Base-by-base conservation (phyloP, 2,888 invertebrate genomes). In the Cantharis rufa region DNA sequence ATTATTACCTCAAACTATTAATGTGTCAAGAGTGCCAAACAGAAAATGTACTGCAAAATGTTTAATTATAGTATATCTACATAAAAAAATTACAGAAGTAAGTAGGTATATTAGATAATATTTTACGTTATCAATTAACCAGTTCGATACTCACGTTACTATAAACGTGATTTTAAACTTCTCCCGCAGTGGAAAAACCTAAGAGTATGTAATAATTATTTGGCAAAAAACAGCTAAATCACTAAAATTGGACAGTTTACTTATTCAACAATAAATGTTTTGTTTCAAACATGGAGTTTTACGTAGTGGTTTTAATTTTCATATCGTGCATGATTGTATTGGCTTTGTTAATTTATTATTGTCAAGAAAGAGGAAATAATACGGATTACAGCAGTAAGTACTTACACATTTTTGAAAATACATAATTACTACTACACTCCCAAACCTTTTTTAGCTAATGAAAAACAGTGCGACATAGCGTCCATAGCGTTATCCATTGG, bases 251-350 rank as follows among this genome's bases (percentile, higher is more conserved):
- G 48, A 48, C 7, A n/a, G 48, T 48, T 48, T n/a, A n/a, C n/a
- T n/a, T n/a, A 48, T 48, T n/a, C 48, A n/a, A 7, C 13, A 48
- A n/a, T 48, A 48, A 48, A 48, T 48, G 48, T 48, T 48, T n/a
- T 48, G 48, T 48, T n/a, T n/a, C 1, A 48, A 48, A n/a, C 9
- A 75, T 75, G 75, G 71, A 75, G 16, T 75, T 71, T 24, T 75
- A 15, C 62, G 24, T 75, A 5, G 75, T 66, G 15, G 71, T 66
- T 16, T 24, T 75, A 24, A 75, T 75, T 75, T 75, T 75, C 16
- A 68, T 75, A 68, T 11, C 64, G 15, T 75, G 75, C n/a, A 75
- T 75, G 75, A 75, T 75, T 21, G 75, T 61, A 13, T 62, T 75
- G 13, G 75, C 75, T 13, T 27, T 75, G 5, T 32, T 75, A 64